Evolutionary conservation across 2,113 vertebrate species (phyloP), one percentile per base, ranked within the genome.

Genomic region (Phrynocephalus versicolor): DNA sequence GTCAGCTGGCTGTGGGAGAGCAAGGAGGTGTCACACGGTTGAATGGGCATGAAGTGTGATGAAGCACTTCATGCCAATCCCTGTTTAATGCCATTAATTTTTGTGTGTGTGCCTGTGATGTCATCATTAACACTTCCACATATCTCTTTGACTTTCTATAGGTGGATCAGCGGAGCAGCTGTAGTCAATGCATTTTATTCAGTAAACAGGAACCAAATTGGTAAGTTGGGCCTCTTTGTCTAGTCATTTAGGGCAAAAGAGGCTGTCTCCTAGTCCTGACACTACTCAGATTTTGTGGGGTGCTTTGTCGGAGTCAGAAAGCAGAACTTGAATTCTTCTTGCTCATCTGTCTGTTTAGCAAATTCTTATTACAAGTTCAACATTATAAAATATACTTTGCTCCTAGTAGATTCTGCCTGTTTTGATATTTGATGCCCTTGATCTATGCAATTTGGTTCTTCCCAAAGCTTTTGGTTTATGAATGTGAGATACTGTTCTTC

Each of bases 111-210:
- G 51, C 45, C 30, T 33, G 23, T 45, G 39, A 75, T 33, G n/a
- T 57, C 19, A 51, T 55, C 58, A 58, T 58, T 78, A 85, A 78
- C 64, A 25, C 19, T 58, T 55, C 18, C 51, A 58, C 35, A 6
- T n/a, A 7, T 79, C 85, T 89, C 1, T 91, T 90, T 1, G 85
- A 33, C 81, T 89, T 67, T 90, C 91, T 67, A 15, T 88, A 99
- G 98, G 96, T 99, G 98, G 98, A 97, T 99, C 91, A 98, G 97
- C 0, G 98, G 98, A 94, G 97, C 98, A 81, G 98, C 98, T 85
- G 96, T 99, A 79, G 98, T 99, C 91, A 99, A 99, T 82, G 98
- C 98, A 16, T 99, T 99, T 93, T 99, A 99, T 91, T 99, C 98
- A 87, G 94, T 97, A 51, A 97, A 96, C 83, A 97, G 97, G 94